Evolutionary conservation across 1,140 invertebrate species (phyloP).

Genomic region (Ceratoteleas bidentatus): DNA sequence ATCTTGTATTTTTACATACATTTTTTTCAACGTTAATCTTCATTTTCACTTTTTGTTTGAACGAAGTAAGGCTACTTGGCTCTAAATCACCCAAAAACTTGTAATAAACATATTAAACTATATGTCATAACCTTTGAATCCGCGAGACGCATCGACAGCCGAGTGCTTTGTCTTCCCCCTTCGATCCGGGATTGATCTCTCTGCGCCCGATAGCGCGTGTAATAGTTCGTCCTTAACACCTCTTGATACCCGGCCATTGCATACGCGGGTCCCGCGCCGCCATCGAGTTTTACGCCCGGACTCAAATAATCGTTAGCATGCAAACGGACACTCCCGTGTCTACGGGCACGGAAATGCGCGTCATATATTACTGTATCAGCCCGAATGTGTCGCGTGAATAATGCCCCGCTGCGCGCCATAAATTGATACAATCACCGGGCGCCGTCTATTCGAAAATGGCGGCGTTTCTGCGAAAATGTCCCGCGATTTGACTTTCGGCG

Average conservation of each 20-base stretch:
- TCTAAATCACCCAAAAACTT: too few species aligned
- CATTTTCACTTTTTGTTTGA: too few species aligned
- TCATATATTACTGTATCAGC: constrained; percentile 60
- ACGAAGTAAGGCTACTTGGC: too few species aligned
- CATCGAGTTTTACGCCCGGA: constrained; percentile 42
- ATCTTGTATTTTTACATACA: too few species aligned
- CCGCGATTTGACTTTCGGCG: not conserved
- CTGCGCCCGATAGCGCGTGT: constrained; percentile 16
- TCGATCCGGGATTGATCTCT: constrained; percentile 1
- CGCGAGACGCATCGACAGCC: too few species aligned
- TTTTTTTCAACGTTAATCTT: too few species aligned
- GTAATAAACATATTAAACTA: too few species aligned
- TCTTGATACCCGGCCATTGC: constrained; percentile 37
- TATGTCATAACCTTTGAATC: too few species aligned
- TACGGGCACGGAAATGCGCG: constrained; percentile 50
- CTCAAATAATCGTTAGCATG: constrained; percentile 65
- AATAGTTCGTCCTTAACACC: constrained; percentile 39
- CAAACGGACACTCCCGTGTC: constrained; percentile 45
- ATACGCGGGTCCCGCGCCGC: constrained; percentile 7
- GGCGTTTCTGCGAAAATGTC: constrained; percentile 19
- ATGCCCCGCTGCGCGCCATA: constrained; percentile 41
- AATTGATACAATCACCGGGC: constrained; percentile 59
- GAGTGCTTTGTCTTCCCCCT: too few species aligned
- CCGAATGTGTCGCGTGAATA: constrained; percentile 57
- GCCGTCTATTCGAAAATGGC: constrained; percentile 43